Evolutionary conservation across 1,140 invertebrate species (phyloP).

Genomic region (Hydropsyche tenuis): DNA sequence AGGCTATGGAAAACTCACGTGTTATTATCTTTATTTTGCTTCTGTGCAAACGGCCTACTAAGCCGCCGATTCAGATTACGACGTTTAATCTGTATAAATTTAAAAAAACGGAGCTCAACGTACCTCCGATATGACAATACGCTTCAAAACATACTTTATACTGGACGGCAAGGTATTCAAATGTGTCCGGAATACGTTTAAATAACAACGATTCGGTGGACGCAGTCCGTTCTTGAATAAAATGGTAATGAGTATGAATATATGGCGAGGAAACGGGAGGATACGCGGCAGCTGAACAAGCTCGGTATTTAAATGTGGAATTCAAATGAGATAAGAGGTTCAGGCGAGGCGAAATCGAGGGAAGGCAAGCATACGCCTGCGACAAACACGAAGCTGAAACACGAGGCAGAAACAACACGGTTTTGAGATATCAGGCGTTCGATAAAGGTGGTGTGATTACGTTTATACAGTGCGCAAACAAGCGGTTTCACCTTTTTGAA

Average conservation of each 20-base stretch:
- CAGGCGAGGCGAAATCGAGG: neutral
- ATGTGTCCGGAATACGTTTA: constrained; percentile 8
- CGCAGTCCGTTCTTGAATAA: neutral
- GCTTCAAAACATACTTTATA: no score
- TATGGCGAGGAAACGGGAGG: constrained; percentile 3
- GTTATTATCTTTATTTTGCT: no score
- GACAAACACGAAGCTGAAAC: neutral
- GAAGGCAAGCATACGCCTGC: no score
- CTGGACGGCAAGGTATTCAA: no score
- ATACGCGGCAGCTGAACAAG: constrained; percentile 6
- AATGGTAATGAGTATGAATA: constrained; percentile 20
- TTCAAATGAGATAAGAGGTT: constrained; percentile 7
- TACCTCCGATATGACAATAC: no score
- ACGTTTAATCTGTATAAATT: no score
- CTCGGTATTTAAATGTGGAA: constrained; percentile 17
- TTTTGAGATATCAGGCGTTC: neutral
- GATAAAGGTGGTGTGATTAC: neutral
- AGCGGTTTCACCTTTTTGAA: neutral
- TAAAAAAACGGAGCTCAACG: no score
- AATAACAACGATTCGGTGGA: neutral
- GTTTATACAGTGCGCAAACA: neutral
- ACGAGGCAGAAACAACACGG: neutral
- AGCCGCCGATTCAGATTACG: no score
- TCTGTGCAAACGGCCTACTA: no score
- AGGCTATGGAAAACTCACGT: neutral